phyloP scores from a whole-genome alignment of 2,113 vertebrate genomes.

The Varanus komodoensis region DNA sequence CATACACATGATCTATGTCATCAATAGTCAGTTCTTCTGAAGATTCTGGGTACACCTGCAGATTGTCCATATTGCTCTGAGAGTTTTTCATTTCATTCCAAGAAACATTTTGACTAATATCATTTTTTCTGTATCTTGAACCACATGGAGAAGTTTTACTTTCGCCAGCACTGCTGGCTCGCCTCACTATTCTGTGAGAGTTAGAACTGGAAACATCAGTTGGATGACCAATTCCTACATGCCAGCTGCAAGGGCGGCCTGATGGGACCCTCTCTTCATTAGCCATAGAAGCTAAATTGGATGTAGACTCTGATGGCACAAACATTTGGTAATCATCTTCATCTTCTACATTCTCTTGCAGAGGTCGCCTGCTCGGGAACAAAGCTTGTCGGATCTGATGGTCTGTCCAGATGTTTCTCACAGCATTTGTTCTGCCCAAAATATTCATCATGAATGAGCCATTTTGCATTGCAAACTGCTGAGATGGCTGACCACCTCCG shows the following conservation, averaged over 20 bases:
- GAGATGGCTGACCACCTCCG: constrained; percentile 48
- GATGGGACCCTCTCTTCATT: constrained; percentile 71
- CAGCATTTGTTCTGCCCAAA: constrained; percentile 75
- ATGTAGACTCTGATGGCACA: constrained; percentile 81
- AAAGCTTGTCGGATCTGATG: constrained; percentile 90
- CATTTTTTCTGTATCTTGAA: constrained; percentile 56
- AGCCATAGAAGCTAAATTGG: constrained; percentile 75
- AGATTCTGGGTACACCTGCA: constrained; percentile 71
- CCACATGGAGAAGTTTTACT: constrained; percentile 72
- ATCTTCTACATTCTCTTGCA: constrained; percentile 87
- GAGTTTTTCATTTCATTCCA: constrained; percentile 75
- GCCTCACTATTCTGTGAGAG: constrained; percentile 83
- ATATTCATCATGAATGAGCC: constrained; percentile 78
- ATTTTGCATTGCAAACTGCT: constrained; percentile 75
- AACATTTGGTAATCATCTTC: constrained; percentile 98
- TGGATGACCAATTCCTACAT: constrained; percentile 82
- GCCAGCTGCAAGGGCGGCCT: constrained; percentile 93
- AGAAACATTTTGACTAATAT: constrained; percentile 65
- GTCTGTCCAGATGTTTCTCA: constrained; percentile 92
- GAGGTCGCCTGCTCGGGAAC: constrained; percentile 87
- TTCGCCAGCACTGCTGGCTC: constrained; percentile 94
- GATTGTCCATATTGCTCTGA: constrained; percentile 28
- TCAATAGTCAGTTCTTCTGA: constrained; percentile 89
- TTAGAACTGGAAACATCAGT: constrained; percentile 70
- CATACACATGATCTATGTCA: constrained; percentile 95